These are phyloP conservation scores for Rhynchonycteris naso DNA, from an alignment of 2,797 vertebrate species.

Conservation along the genomic window DNA sequence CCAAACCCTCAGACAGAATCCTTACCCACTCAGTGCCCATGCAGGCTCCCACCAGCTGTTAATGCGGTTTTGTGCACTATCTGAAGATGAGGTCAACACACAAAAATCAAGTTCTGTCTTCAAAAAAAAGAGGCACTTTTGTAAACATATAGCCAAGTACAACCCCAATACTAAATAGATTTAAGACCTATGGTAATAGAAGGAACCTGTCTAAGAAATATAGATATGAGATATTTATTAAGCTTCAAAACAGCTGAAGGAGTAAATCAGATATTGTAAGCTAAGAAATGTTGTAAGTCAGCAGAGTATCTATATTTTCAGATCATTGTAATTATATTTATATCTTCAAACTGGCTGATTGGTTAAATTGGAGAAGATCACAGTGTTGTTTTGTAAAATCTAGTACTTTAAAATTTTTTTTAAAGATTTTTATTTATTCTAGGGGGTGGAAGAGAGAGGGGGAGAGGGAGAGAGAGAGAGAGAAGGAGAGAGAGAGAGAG, in stretches of 20 bases:
- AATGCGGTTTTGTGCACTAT: background rate
- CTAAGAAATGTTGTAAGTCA: background rate
- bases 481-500: too few species aligned
- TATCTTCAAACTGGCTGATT: background rate
- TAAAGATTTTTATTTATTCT: too few species aligned
- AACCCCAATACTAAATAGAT: background rate
- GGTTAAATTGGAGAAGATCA: background rate
- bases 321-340: background rate
- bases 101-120: background rate
- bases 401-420: background rate
- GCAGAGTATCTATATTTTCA: background rate
- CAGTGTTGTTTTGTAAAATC: background rate
- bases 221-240: background rate
- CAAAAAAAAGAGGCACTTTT: background rate
- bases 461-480: too few species aligned
- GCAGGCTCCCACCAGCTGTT: accelerated
- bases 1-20: background rate
- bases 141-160: background rate
- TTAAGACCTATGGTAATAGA: background rate
- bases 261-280: background rate
- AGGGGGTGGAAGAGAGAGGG: too few species aligned
- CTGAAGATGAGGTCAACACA: background rate
- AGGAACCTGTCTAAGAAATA: background rate
- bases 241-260: background rate
- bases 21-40: accelerated